These are phyloP conservation scores for Drosophila helvetica DNA, from an alignment of 2,888 invertebrate species.

Conservation along the genomic window DNA sequence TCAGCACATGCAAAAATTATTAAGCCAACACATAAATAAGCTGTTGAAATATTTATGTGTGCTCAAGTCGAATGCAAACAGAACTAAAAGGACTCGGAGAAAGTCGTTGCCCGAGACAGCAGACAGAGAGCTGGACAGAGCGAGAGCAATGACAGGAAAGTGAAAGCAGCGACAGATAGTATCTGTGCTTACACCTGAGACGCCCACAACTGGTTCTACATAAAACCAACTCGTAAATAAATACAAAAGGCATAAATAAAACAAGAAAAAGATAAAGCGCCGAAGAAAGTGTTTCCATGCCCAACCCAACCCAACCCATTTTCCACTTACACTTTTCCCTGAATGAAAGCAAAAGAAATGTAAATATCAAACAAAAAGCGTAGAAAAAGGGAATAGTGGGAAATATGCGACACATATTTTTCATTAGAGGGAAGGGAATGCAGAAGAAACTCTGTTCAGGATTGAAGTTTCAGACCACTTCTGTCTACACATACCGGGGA, in stretches of 20 bases:
- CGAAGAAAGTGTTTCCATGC: slow-evolving; percentile 21
- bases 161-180: slow-evolving; percentile 32
- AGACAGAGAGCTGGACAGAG: background rate
- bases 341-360: slow-evolving; percentile 46
- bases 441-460: slow-evolving; percentile 24
- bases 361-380: slow-evolving; percentile 50
- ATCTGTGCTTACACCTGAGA: slow-evolving; percentile 23
- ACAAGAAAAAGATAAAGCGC: background rate
- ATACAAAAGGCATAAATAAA: slow-evolving; percentile 46
- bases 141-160: slow-evolving; percentile 10
- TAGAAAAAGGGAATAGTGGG: slow-evolving; percentile 5
- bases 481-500: slow-evolving; percentile 14
- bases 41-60: slow-evolving; percentile 62
- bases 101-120: background rate
- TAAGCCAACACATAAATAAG: slow-evolving; percentile 56
- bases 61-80: slow-evolving; percentile 35
- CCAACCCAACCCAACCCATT: slow-evolving; percentile 1
- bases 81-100: slow-evolving; percentile 10
- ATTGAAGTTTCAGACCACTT: slow-evolving; percentile 41
- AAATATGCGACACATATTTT: slow-evolving; percentile 28
- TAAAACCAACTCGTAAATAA: slow-evolving; percentile 45
- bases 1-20: slow-evolving; percentile 36
- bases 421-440: slow-evolving; percentile 19
- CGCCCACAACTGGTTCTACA: slow-evolving; percentile 17
- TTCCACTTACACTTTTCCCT: slow-evolving; percentile 8